Conservation (phyloP, 1,140 invertebrate genomes). For the Bemisia tabaci region DNA sequence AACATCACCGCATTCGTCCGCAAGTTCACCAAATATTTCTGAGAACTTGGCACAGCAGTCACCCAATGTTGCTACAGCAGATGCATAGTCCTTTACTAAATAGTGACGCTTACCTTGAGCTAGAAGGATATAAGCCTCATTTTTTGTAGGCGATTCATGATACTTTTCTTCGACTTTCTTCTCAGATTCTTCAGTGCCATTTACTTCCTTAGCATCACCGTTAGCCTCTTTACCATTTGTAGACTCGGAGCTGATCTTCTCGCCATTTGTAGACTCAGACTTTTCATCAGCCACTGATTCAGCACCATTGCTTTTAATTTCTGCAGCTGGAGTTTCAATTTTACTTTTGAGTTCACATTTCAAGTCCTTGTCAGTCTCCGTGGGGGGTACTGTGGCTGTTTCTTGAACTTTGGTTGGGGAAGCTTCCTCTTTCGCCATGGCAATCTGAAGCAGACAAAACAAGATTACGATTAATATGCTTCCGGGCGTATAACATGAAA, state of each 20-base stretch:
- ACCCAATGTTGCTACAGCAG: conserved; percentile 59
- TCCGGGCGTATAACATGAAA: too few species aligned
- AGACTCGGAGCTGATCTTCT: too few species aligned
- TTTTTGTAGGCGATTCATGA: conserved; percentile 2
- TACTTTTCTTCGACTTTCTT: conserved; percentile 4
- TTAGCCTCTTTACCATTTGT: conserved; percentile 2
- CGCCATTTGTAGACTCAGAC: background rate
- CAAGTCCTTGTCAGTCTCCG: background rate
- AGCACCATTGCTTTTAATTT: background rate
- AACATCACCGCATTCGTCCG: conserved; percentile 64
- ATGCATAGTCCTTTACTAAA: conserved; percentile 59
- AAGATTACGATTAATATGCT: too few species aligned
- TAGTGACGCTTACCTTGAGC: conserved; percentile 28
- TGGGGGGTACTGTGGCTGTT: background rate
- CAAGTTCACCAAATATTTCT: conserved; percentile 55
- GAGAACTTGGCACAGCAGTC: conserved; percentile 58
- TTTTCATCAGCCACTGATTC: background rate
- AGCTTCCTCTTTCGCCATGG: background rate
- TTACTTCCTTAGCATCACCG: conserved; percentile 11
- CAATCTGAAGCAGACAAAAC: background rate
- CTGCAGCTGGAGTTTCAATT: too few species aligned
- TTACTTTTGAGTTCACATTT: background rate
- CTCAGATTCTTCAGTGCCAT: conserved; percentile 10
- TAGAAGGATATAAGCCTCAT: conserved; percentile 3
- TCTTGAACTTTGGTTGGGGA: background rate